Percentiles rank a stretch among this genome's conserved stretches.
These are phyloP conservation scores for Pangasius mekongensis DNA, from an alignment of 2,797 vertebrate species.

Conservation along the genomic window DNA sequence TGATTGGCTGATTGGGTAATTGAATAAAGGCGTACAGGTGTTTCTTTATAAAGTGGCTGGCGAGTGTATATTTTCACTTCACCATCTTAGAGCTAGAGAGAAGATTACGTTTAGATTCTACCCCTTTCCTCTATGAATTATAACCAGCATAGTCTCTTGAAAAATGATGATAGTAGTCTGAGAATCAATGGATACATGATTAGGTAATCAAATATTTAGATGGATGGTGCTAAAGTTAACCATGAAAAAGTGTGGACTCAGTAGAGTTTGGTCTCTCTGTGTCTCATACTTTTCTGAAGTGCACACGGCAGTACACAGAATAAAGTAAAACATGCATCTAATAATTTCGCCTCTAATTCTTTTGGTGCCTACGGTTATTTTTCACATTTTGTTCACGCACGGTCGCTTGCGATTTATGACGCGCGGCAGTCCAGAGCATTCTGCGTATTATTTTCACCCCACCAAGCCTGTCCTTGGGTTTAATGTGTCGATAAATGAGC, in stretches of 20 bases:
- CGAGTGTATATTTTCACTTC: neutral
- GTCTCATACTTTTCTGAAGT: neutral
- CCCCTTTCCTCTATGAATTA: neutral
- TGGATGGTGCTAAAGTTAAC: conserved; percentile 20
- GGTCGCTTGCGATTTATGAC: conserved; percentile 36
- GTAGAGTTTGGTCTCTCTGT: neutral
- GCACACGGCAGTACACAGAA: neutral
- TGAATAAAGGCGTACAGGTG: neutral
- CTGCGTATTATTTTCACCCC: conserved; percentile 52
- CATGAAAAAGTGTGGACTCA: neutral
- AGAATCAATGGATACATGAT: conserved; percentile 29
- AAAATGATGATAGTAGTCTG: conserved; percentile 24
- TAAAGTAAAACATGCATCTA: conserved; percentile 22
- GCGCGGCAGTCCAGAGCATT: conserved; percentile 26
- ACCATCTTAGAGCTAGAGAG: neutral
- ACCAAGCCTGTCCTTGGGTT: conserved; percentile 51
- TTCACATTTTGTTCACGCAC: conserved; percentile 30
- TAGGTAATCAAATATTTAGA: conserved; percentile 46
- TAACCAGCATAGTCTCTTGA: neutral
- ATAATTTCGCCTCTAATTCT: conserved; percentile 44
- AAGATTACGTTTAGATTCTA: neutral
- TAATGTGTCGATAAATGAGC: conserved; percentile 61
- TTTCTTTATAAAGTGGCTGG: neutral
- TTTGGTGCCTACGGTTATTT: conserved; percentile 52
- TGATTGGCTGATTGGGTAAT: neutral